A percentile compares a stretch with the other conserved stretches of the same genome.
phyloP scores from a whole-genome alignment of 2,797 vertebrate genomes.

The Merluccius polli region DNA sequence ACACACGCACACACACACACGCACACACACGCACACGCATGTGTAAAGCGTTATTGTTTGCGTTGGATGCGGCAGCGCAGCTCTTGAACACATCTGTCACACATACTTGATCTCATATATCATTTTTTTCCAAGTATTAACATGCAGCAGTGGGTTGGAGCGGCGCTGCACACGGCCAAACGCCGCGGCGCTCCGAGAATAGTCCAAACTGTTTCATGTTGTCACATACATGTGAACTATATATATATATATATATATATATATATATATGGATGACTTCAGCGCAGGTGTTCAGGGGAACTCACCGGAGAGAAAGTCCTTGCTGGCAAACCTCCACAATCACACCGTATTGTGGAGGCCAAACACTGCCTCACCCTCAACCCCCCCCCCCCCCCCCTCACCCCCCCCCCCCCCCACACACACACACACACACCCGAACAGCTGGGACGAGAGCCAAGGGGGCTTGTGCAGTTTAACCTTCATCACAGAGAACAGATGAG shows the following conservation, averaged over 20 bases:
- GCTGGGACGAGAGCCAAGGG: slow-evolving; percentile 40
- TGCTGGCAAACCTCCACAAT: slow-evolving; percentile 35
- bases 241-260: too few species aligned
- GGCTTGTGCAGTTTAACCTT: slow-evolving; percentile 45
- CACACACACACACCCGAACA: slow-evolving; percentile 41
- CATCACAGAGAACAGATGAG: slow-evolving; percentile 29
- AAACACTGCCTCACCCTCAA: slow-evolving; percentile 54
- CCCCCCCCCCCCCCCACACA: too few species aligned
- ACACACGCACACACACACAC: neutral
- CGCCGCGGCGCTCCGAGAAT: slow-evolving; percentile 14
- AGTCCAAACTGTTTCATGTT: neutral
- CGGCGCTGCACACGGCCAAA: slow-evolving; percentile 27
- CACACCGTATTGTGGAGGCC: slow-evolving; percentile 57
- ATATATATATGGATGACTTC: neutral
- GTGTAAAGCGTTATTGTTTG: slow-evolving; percentile 37
- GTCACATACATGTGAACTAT: neutral
- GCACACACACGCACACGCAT: slow-evolving; percentile 31
- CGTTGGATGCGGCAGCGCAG: slow-evolving; percentile 42
- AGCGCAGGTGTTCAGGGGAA: neutral
- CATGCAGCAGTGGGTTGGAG: slow-evolving; percentile 28
- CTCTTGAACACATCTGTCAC: slow-evolving; percentile 69
- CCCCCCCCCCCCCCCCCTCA: too few species aligned
- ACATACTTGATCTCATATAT: slow-evolving; percentile 64
- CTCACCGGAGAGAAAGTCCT: slow-evolving; percentile 46
- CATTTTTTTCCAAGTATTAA: slow-evolving; percentile 56